Evolutionary conservation across 2,797 vertebrate genomes (phyloP), one percentile per base, ranked within the genome.

Genomic region (Vireo griseus): DNA sequence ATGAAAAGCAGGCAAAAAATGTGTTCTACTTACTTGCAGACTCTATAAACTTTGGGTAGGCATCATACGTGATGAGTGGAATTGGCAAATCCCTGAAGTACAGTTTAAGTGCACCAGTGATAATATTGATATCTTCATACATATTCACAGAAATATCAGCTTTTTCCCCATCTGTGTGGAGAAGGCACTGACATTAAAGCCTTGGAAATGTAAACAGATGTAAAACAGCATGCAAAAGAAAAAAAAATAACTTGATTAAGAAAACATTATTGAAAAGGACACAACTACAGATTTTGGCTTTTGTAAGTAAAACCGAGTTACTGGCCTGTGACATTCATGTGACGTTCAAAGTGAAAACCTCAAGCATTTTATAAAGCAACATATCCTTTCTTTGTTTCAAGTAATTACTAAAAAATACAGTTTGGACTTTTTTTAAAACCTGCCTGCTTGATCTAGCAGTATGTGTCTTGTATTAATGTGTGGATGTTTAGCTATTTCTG

Each of bases 81-180:
- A 99, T 99, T 57, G 99, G 99, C 97, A 99, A 98, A 97, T 99
- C 99, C 98, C 99, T 98, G 98, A 99, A 99, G 98, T 99, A 99
- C 96, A 99, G 98, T 98, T 99, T 99, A 97, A 99, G 98, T 31
- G 99, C 99, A 71, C 99, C 99, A 44, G 99, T 99, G 98, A 99
- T 99, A 97, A 99, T 99, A 97, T 99, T 99, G 98, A 99, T 99
- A 98, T 99, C 99, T 99, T 99, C 99, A 98, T 99, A 99, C 96
- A 98, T 98, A 92, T 98, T 99, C 97, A 99, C 98, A 90, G 99
- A 99, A 98, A 99, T 99, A 98, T 99, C 99, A 91, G 99, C 99
- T 98, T 99, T 99, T 97, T 99, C 99, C 14, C 99, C 99, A 97
- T 99, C 99, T 99, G 98, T 96, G 94, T 93, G 92, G 88, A 97